Percentiles rank a stretch among this genome's conserved stretches.
Conservation (phyloP, 2,113 vertebrate species). For the Labrus mixtus region DNA sequence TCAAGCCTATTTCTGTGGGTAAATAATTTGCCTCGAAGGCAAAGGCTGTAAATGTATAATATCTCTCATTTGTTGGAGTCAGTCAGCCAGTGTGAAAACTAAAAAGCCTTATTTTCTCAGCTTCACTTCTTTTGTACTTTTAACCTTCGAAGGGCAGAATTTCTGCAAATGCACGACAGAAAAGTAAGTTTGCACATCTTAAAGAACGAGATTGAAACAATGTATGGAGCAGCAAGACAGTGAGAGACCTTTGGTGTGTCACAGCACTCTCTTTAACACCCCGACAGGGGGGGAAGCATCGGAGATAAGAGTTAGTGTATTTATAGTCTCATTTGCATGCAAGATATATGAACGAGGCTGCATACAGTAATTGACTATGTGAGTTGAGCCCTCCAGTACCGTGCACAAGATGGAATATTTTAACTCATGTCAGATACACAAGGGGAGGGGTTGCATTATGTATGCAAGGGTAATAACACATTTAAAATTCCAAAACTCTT, state of each 20-base stretch:
- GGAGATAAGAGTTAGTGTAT: conserved; percentile 55
- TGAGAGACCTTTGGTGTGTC: conserved; percentile 9
- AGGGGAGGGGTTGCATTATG: conserved; percentile 18
- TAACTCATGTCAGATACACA: conserved; percentile 36
- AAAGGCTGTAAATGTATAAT: neutral
- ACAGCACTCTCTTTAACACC: conserved; percentile 17
- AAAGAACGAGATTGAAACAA: neutral
- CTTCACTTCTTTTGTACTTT: neutral
- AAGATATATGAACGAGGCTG: conserved; percentile 58
- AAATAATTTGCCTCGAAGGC: too few relatives aligned
- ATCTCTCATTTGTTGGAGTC: neutral
- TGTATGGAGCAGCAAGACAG: neutral
- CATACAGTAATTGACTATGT: conserved; percentile 54
- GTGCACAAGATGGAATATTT: conserved; percentile 48
- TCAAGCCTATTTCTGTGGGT: too few relatives aligned
- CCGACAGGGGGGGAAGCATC: conserved; percentile 33
- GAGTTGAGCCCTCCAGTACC: conserved; percentile 42
- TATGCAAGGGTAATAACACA: conserved; percentile 39
- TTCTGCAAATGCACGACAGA: neutral
- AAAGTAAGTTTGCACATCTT: neutral
- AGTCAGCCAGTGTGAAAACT: neutral
- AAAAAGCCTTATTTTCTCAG: neutral
- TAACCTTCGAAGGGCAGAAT: neutral
- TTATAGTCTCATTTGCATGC: conserved; percentile 74
- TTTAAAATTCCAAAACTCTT: conserved; percentile 53